phyloP scores from a whole-genome alignment of 2,113 vertebrate species.

The Irena cyanogastra region DNA sequence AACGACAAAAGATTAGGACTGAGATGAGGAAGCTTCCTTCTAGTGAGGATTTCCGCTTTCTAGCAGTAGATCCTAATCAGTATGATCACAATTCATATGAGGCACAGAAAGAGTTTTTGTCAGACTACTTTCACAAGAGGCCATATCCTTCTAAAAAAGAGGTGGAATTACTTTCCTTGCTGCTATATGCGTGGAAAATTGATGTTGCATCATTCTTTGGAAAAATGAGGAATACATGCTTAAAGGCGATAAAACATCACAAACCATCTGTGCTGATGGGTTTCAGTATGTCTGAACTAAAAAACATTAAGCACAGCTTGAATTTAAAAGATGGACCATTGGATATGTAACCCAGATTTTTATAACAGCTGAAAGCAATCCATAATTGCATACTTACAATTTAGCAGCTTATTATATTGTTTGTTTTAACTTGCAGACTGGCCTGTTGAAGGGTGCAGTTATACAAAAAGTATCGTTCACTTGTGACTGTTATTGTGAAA shows the following conservation, averaged over 20 bases:
- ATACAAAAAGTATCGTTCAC: neutral
- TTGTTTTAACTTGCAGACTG: constrained; percentile 1
- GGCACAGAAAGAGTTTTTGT: constrained; percentile 84
- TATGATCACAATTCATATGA: constrained; percentile 74
- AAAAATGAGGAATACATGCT: constrained; percentile 81
- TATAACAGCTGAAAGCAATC: neutral
- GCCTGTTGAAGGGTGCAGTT: constrained; percentile 20
- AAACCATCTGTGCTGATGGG: constrained; percentile 82
- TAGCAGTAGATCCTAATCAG: constrained; percentile 78
- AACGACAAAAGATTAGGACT: constrained; percentile 73
- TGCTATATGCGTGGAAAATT: constrained; percentile 78
- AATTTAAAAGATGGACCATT: constrained; percentile 67
- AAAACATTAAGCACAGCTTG: constrained; percentile 83
- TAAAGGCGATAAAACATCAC: constrained; percentile 82
- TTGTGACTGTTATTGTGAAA: constrained; percentile 6
- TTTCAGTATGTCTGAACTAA: constrained; percentile 89
- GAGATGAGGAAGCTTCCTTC: constrained; percentile 14
- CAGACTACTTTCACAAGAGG: constrained; percentile 87
- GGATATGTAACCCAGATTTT: constrained; percentile 7
- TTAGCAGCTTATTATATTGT: neutral
- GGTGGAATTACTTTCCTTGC: constrained; percentile 78
- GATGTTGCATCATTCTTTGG: constrained; percentile 85
- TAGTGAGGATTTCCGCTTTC: constrained; percentile 61
- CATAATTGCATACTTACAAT: neutral
- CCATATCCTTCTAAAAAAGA: constrained; percentile 87